These are phyloP conservation scores for Simalia tracyae DNA, from an alignment of 2,797 vertebrate genomes.

Conservation along the genomic window DNA sequence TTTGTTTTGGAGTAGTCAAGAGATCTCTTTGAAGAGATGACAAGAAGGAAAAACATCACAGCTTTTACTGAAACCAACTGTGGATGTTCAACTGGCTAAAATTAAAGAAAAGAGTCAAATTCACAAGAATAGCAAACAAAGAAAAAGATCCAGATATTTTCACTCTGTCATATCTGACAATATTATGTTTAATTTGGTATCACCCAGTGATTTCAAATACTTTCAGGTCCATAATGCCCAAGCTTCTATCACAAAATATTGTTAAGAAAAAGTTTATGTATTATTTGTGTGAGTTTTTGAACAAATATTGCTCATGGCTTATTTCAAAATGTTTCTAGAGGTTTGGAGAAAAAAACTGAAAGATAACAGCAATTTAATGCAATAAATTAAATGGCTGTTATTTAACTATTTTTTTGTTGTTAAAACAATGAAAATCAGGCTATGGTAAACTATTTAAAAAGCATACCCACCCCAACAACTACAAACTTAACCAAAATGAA, in stretches of 20 bases:
- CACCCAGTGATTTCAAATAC: not conserved
- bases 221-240: not conserved
- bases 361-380: not conserved
- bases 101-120: conserved; percentile 28
- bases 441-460: not conserved
- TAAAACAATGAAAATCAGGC: not conserved
- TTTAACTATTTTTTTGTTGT: not conserved
- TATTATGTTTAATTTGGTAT: not conserved
- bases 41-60: conserved; percentile 21
- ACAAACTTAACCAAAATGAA: not conserved
- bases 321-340: not conserved
- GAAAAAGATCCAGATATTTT: not conserved
- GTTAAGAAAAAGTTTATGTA: not conserved
- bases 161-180: not conserved
- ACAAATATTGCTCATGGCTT: not conserved
- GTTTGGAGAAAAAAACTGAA: not conserved
- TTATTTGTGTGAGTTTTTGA: not conserved
- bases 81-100: conserved; percentile 12
- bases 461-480: not conserved
- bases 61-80: not conserved
- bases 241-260: not conserved
- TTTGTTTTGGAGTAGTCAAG: conserved; percentile 40
- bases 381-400: not conserved
- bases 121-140: not conserved
- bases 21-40: conserved; percentile 38